Conservation (phyloP, 2,113 vertebrate genomes). For the Microcebus murinus region DNA sequence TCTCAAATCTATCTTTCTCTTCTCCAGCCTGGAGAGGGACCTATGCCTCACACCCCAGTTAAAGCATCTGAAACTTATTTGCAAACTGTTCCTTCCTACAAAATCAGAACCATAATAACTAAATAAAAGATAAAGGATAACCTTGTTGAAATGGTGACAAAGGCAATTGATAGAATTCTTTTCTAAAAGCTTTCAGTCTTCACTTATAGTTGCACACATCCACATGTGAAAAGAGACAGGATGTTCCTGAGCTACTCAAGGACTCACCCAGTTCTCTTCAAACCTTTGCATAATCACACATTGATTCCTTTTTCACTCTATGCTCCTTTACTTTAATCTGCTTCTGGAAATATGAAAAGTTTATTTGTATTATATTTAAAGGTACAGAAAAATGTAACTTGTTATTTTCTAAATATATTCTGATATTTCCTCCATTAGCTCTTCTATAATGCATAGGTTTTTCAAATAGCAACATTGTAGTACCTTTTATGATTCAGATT, state of each 20-base stretch:
- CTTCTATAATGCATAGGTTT: neutral
- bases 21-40: neutral
- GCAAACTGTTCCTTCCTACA: neutral
- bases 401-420: neutral
- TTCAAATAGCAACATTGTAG: neutral
- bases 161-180: neutral
- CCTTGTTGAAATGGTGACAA: neutral
- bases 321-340: neutral
- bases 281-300: neutral
- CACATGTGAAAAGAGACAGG: neutral
- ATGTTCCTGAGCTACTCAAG: neutral
- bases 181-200: neutral
- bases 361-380: neutral
- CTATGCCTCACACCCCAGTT: neutral
- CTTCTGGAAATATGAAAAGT: neutral
- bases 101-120: neutral
- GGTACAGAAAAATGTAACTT: neutral
- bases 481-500: neutral
- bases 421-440: neutral
- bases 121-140: neutral
- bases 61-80: neutral
- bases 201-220: neutral
- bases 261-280: neutral
- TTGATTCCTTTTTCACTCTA: neutral
- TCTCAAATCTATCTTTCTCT: neutral